Base-by-base conservation (phyloP, 2,113 vertebrate species). In the Apodemus sylvaticus region DNA sequence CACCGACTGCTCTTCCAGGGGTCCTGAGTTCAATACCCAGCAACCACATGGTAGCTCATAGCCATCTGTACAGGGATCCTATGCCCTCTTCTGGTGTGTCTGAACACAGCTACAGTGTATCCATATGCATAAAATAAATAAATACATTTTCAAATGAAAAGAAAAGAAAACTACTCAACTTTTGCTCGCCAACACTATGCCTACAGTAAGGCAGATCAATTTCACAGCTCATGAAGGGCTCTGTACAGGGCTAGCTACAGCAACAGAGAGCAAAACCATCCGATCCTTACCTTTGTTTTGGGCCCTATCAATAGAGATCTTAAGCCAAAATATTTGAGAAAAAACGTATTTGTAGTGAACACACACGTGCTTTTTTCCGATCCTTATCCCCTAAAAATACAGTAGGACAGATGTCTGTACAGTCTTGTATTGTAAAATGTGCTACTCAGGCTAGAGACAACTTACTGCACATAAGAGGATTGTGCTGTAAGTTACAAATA, bases 151-250 rank as follows among this genome's bases (percentile, higher is more conserved):
- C 45, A 48, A 48, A 48, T 48, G n/a, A n/a, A n/a, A n/a, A n/a
- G n/a, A 48, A 48, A 48, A 48, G 45, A 48, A 92, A 89, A 34
- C 7, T 77, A 14, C 26, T 42, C 3, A 16, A 60, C n/a, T n/a
- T 86, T 88, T 7, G 89, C n/a, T 83, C 55, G 48, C n/a, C 48
- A 31, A 53, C 34, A 16, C 2, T 73, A 29, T 81, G 45, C 29
- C 24, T 7, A 51, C 42, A 51, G 34, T 0, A 5, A 29, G 31
- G n/a, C 20, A 0, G 4, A 31, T 64, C 36, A 60, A 29, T 0
- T 3, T 29, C 3, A 12, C 6, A 29, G 42, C 34, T 71, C 58
- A 51, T 7, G 10, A 1, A 9, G 85, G 53, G 45, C 45, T 79
- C 31, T 9, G 31, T 0, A 1, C 0, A 55, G 19, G 34, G 31